Base-by-base conservation (phyloP, 53 echinoderm and acorn worm genomes). In the Zoroaster sp. region DNA sequence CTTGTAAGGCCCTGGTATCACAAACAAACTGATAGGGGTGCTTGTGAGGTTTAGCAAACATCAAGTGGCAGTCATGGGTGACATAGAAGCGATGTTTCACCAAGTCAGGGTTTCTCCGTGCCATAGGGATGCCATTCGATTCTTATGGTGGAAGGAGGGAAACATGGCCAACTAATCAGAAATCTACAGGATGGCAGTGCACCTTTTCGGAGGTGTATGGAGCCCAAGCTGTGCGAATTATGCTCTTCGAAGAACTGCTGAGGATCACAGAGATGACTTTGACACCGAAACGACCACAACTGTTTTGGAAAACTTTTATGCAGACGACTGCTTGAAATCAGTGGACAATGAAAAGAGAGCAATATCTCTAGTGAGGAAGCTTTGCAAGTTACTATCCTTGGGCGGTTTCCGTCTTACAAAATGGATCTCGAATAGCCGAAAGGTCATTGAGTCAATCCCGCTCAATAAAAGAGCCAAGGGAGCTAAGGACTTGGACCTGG, bases 61-160 rank as follows among this genome's bases (percentile, higher is more conserved):
- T 9, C 52, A 42, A 11, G 49, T 92, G 3, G 92, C 88, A 18
- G 3, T 94, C 1, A 92, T 92, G 90, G 83, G 75, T 33, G 94
- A 94, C 41, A 67, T 92, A 1, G 47, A 89, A 52, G 75, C 65
- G 1, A 94, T 94, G 88, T 94, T 92, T 49, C 87, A 92, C 53
- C 90, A 88, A 35, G 94, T 90, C 0, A 52, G 72, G 9, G 90
- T 90, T 20, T 69, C 74, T 0, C 4, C 38, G 12, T 32, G 32
- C 0, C 74, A 94, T 13, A 69, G 94, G 13, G 89, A 94, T 44
- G 67, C 74, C 3, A 68, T 94, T 35, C 23, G 75, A 17, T 94
- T 85, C 52, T 51, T 87, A 3, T 94, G 90, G 92, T 92, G 94
- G 94, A 80, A 41, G 8, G 74, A 67, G 0, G 90, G 87, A 44